Percentiles rank a stretch among this genome's conserved stretches.
phyloP scores from a whole-genome alignment of 1,140 invertebrate species.

The Coelopa frigida region DNA sequence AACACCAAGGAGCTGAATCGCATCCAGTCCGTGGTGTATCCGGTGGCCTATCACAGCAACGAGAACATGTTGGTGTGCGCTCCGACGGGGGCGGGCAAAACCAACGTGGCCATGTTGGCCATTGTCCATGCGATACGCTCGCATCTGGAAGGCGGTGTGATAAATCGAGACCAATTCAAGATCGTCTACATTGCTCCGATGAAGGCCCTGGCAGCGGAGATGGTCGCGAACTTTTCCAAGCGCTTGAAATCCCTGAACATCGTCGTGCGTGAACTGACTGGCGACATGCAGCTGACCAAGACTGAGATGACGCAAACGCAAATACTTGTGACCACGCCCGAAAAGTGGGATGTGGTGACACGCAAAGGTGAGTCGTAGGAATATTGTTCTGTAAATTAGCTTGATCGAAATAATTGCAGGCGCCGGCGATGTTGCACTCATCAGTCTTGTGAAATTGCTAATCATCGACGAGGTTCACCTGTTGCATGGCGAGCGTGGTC shows the following conservation, averaged over 20 bases:
- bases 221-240: slow-evolving; percentile 90
- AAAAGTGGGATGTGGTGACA: slow-evolving; percentile 99
- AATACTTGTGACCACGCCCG: slow-evolving; percentile 97
- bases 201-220: slow-evolving; percentile 98
- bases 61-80: slow-evolving; percentile 96
- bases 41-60: slow-evolving; percentile 91
- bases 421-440: slow-evolving; percentile 79
- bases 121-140: slow-evolving; percentile 85
- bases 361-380: slow-evolving; percentile 61
- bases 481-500: slow-evolving; percentile 92
- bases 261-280: slow-evolving; percentile 86
- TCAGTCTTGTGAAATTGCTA: slow-evolving; percentile 84
- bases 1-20: slow-evolving; percentile 82
- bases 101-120: slow-evolving; percentile 93
- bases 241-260: slow-evolving; percentile 59
- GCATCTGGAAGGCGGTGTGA: slow-evolving; percentile 68
- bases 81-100: slow-evolving; percentile 95
- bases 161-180: slow-evolving; percentile 92
- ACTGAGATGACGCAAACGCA: slow-evolving; percentile 92
- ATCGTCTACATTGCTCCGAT: slow-evolving; percentile 99
- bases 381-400: not conserved
- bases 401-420: slow-evolving; percentile 15
- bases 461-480: slow-evolving; percentile 99
- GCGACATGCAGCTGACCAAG: slow-evolving; percentile 97
- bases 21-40: slow-evolving; percentile 94